Base-by-base conservation (phyloP, 2,797 vertebrate species). In the Enteromius argenteus region DNA sequence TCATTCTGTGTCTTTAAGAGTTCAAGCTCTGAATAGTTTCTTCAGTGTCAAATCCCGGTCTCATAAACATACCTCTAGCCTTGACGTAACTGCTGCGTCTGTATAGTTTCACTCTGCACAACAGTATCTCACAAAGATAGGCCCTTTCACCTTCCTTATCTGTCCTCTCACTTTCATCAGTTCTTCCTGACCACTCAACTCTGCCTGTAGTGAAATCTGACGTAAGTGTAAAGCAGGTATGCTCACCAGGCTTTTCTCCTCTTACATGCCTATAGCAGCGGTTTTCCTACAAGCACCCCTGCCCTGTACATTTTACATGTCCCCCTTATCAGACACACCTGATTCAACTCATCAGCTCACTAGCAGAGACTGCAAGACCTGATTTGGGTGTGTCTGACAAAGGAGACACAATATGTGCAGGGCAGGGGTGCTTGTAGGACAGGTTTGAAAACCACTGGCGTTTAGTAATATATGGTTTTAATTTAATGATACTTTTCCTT, bases 81-180 rank as follows among this genome's bases (percentile, higher is more conserved):
- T 77, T 79, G 79, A 79, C 78, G 71, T 84, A 79, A 87, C 86
- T 72, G 67, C 35, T 73, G 60, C 81, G 78, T 88, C 91, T 95
- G 92, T 89, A 88, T 21, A 80, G 4, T 14, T 91, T 95, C 92
- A 93, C 85, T 90, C 84, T 85, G 92, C 91, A 92, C 91, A 85
- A 86, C 74, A 51, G 77, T 93, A 92, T 94, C 93, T 90, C 75
- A 86, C 68, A 39, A 39, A 64, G 77, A 83, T 84, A 67, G 75
- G 42, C 66, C 53, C n/a, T 78, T 67, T 82, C 53, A 67, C 32
- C 46, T 51, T 78, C 60, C 30, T 75, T 82, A 84, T 84, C 73
- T 64, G 27, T 80, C 37, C 68, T 79, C 37, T 64, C 27, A 76
- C 79, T 69, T 17, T 44, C 42, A 42, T 78, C 51, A 44, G 69